Evolutionary conservation across 2,797 vertebrate species (phyloP).

Genomic region (Amblyraja radiata): DNA sequence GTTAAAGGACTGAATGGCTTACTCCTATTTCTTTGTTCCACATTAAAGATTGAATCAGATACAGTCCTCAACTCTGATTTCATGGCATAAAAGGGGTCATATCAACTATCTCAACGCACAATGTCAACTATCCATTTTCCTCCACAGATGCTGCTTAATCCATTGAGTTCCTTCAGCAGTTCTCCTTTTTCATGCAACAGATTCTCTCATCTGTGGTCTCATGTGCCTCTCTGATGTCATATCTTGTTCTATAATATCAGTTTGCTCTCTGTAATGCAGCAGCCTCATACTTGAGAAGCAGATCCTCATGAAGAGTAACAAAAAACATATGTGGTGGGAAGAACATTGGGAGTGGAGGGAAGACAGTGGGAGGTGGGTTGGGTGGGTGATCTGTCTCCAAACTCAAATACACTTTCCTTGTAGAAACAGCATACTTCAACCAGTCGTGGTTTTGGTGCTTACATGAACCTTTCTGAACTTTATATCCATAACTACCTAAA

Average conservation of each 20-base stretch:
- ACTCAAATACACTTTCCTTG: neutral
- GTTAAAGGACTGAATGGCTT: neutral
- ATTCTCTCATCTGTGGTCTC: too few relatives aligned
- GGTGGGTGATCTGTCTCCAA: neutral
- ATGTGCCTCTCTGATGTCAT: neutral
- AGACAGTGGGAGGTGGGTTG: neutral
- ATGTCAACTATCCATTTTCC: too few relatives aligned
- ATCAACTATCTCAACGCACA: too few relatives aligned
- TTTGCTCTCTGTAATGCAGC: neutral
- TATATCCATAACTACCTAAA: neutral
- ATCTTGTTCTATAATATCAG: neutral
- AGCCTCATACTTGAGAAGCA: neutral
- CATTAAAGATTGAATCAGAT: neutral
- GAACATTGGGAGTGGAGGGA: neutral
- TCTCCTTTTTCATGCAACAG: too few relatives aligned
- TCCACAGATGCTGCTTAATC: too few relatives aligned
- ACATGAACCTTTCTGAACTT: neutral
- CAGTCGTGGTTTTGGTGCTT: neutral
- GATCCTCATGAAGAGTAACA: neutral
- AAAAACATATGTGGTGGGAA: neutral
- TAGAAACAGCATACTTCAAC: neutral
- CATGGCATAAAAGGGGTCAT: neutral
- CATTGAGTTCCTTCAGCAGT: too few relatives aligned
- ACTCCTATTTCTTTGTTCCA: neutral
- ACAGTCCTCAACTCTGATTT: neutral